Evolutionary conservation across 2,113 vertebrate genomes (phyloP), one percentile per base, ranked within the genome.

Genomic region (Damaliscus lunatus): DNA sequence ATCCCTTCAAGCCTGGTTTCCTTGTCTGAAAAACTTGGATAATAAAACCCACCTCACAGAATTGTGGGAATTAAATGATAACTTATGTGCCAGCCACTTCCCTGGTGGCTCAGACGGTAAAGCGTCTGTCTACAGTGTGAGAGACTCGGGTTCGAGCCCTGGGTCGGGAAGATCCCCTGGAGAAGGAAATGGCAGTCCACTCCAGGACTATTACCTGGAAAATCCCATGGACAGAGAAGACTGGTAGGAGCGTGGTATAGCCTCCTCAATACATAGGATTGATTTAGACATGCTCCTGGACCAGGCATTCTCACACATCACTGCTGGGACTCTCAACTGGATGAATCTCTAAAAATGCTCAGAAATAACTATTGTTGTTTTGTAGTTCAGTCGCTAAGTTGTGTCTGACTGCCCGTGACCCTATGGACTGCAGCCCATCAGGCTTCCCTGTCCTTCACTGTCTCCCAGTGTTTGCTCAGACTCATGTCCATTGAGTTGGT

Each of bases 281-380:
- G 89, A 67, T 46, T 36, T 71, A 57, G 57, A 25, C 25, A 10
- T 19, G 12, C 53, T 53, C 46, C 33, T 8, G 11, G 52, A 52
- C 19, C 33, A 81, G 36, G 36, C 48, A 11, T 82, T 80, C 67
- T 62, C 21, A 16, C 23, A 7, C 3, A 15, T 77, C 4, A 0
- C n/a, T 55, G 36, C 11, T 31, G 55, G 55, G 31, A 36, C 16
- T 33, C 27, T 27, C 60, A 60, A 43, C n/a, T 33, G 78, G 78
- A 43, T 7, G 2, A 6, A 5, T 59, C 62, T 77, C 33, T 57
- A 57, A 48, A 55, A 48, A 25, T 10, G 4, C 57, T 88, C 33
- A 57, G 83, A n/a, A 94, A 50, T 57, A 85, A 81, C 83, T 90
- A 52, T 43, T 36, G 64, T 36, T 67, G 64, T 67, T 67, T 67